Conservation (phyloP, 2,888 invertebrate species). For the Bhutanitis thaidina region DNA sequence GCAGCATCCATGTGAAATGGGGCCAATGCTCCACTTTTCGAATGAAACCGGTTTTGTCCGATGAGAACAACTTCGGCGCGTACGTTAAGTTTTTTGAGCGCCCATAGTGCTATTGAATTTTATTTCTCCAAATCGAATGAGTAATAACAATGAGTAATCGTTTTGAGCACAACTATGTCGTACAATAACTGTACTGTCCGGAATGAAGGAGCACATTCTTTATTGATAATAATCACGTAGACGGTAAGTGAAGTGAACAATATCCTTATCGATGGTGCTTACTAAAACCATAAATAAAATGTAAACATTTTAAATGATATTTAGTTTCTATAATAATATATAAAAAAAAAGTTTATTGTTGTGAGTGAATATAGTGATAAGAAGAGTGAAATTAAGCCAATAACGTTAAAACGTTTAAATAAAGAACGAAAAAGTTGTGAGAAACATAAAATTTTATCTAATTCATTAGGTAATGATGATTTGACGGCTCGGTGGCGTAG, state of each 20-base stretch:
- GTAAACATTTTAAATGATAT: too few species aligned
- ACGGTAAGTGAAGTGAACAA: not conserved
- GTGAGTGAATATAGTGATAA: too few species aligned
- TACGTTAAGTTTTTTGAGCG: slow-evolving; percentile 8
- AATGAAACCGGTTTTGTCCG: slow-evolving; percentile 54
- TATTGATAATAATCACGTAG: not conserved
- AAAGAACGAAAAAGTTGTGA: too few species aligned
- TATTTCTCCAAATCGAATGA: slow-evolving; percentile 12
- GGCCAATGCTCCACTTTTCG: slow-evolving; percentile 70
- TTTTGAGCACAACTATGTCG: slow-evolving; percentile 2
- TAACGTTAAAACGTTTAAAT: too few species aligned
- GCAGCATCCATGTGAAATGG: slow-evolving; percentile 52
- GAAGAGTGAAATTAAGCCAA: too few species aligned
- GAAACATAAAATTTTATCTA: too few species aligned
- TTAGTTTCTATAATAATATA: too few species aligned
- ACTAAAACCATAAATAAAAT: not conserved
- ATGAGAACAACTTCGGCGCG: slow-evolving; percentile 33
- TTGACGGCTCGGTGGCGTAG: too few species aligned
- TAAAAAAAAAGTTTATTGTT: too few species aligned
- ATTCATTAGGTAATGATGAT: too few species aligned
- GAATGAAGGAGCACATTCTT: slow-evolving; percentile 16
- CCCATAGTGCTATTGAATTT: not conserved
- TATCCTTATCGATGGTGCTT: not conserved
- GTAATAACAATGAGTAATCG: slow-evolving; percentile 18
- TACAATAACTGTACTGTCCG: slow-evolving; percentile 7